Percentiles rank a stretch among this genome's conserved stretches.
phyloP scores from a whole-genome alignment of 2,113 vertebrate species.

The Cebidichthys violaceus region DNA sequence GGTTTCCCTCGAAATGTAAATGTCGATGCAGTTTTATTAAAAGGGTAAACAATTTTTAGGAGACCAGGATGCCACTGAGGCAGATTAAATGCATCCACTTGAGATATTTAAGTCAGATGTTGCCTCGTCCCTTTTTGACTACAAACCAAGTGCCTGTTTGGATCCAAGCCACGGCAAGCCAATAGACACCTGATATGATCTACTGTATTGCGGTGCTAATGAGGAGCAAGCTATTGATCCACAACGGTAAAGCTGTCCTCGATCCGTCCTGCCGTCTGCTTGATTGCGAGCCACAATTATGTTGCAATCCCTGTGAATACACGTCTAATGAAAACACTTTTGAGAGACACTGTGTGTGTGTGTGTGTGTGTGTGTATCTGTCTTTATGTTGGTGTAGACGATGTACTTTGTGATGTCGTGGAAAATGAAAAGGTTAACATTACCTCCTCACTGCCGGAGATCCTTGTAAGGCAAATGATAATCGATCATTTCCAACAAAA shows the following conservation, averaged over 20 bases:
- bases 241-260: constrained; percentile 18
- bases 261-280: constrained; percentile 20
- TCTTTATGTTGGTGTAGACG: background rate
- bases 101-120: background rate
- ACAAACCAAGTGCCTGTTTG: constrained; percentile 1
- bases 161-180: background rate
- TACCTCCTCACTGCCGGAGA: background rate
- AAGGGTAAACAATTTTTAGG: background rate
- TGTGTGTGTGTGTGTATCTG: background rate
- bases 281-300: constrained; percentile 7
- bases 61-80: background rate
- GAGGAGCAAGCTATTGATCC: constrained; percentile 53
- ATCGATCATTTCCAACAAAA: background rate
- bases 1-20: background rate
- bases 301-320: constrained; percentile 24
- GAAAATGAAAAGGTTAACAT: background rate
- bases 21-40: background rate
- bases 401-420: background rate
- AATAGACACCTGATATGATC: constrained; percentile 6
- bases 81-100: background rate
- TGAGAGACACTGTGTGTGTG: background rate
- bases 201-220: constrained; percentile 47
- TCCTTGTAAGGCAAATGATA: background rate
- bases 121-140: constrained; percentile 26
- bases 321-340: constrained; percentile 9